Base-by-base conservation (phyloP, 2,113 vertebrate genomes). In the Rhinolophus sinicus region DNA sequence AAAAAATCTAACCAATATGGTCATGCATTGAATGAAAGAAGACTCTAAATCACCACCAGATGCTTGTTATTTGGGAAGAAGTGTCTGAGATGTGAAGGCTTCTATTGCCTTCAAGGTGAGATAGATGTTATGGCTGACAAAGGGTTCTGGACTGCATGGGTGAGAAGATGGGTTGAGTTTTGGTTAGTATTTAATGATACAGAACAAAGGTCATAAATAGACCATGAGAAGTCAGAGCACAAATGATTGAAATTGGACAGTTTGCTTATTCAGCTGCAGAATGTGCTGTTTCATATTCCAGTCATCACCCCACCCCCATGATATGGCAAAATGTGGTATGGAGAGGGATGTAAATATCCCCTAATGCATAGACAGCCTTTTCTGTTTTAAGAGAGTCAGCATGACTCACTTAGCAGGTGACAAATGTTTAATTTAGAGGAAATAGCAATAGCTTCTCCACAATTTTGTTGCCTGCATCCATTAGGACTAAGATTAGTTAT, bases 231-330 rank as follows among this genome's bases (percentile, higher is more conserved):
- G 83, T 94, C 76, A 92, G 83, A 90, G 70, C 76, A 81, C 19
- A 87, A 54, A 62, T 94, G 90, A 87, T 8, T 7, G 80, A 21
- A 87, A 83, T 50, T 30, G 64, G 70, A 88, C 82, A 87, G 77
- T 81, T 96, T 96, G 87, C 91, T 97, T 93, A 94, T 96, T 98
- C 97, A 95, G 85, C 84, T 86, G 62, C 92, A 94, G 44, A 65
- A 76, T 60, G 15, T 60, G 82, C 60, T 88, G 24, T 77, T 72
- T 91, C 30, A 97, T 95, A 95, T 97, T 98, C 97, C 97, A 94
- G 90, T 83, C 78, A 93, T 56, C 54, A 50, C 1, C 5, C 5
- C 22, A 50, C 38, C 5, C 18, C 22, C 50, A 44, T 58, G 58
- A 16, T 47, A 8, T 4, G 69, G 24, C 1, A 84, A 67, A 78